Base-by-base conservation (phyloP, 1,140 invertebrate species). In the Penaeus japonicus region DNA sequence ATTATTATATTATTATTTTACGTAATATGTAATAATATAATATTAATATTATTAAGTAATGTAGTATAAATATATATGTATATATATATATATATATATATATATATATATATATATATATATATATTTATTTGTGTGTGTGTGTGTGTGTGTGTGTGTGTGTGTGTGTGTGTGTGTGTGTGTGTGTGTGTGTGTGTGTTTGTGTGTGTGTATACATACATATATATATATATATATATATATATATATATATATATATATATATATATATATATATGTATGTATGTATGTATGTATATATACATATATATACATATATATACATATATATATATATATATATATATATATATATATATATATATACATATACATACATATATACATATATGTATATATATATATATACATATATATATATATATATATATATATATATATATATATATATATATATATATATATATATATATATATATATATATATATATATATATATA, bases 41-140 rank as follows among this genome's bases (percentile, higher is more conserved):
- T n/a, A n/a, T n/a, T n/a, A n/a, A n/a, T n/a, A n/a, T n/a, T n/a
- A n/a, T n/a, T n/a, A n/a, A n/a, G n/a, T n/a, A n/a, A n/a, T n/a
- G n/a, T n/a, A n/a, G n/a, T 18, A 54, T 82, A 22, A n/a, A 82
- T 54, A 18, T 54, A 22, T 22, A 77, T 57, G 57, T 57, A 7
- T 39, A 54, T 57, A 82, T 82, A 82, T 55, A 82, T 82, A 82
- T 55, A 82, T 55, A 82, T 20, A 57, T 57, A 82, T 54, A 82
- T 82, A 57, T 82, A 82, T 65, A 5, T 5, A 54, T 55, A 57
- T 4, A 5, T 5, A 57, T 82, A 62, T 24, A 82, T 39, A 2
- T 39, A 4, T 7, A 39, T 4, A 39, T 7, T 7, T 4, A 4
- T 39, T 39, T 7, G 35, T 70, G 27, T 39, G 70, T 70, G 70